Percentiles rank a stretch among this genome's conserved stretches.
Conservation (phyloP, 2,797 vertebrate genomes). For the Menidia menidia region DNA sequence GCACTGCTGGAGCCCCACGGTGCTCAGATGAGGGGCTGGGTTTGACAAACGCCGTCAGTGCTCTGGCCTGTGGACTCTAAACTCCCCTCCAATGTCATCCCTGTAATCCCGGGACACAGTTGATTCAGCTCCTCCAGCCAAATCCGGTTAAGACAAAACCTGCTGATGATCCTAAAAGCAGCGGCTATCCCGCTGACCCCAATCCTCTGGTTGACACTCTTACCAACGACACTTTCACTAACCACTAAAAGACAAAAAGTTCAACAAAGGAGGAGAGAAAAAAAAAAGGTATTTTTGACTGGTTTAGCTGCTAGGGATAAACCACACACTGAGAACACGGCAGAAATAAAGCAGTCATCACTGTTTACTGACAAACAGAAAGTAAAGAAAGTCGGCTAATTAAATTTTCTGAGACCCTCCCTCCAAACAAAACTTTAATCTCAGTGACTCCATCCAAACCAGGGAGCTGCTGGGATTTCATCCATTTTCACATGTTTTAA, state of each 20-base stretch:
- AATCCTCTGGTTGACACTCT: conserved; percentile 77
- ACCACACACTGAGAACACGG: neutral
- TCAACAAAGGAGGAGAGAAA: conserved; percentile 9
- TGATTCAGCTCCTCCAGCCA: conserved; percentile 87
- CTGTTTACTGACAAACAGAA: neutral
- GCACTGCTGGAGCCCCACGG: conserved; percentile 40
- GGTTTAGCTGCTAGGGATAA: neutral
- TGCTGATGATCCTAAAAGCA: conserved; percentile 87
- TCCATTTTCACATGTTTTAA: neutral
- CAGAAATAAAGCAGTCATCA: neutral
- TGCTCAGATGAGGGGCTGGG: conserved; percentile 41
- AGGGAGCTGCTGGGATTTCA: neutral
- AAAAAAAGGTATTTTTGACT: neutral
- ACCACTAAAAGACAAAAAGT: conserved; percentile 26
- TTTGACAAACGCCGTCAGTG: conserved; percentile 46
- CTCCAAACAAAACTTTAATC: neutral
- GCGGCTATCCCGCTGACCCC: conserved; percentile 85
- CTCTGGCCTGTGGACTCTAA: conserved; percentile 71
- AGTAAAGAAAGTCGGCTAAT: conserved; percentile 1
- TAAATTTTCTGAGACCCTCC: conserved; percentile 1
- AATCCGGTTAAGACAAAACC: conserved; percentile 95
- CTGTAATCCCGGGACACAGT: conserved; percentile 88
- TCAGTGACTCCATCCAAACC: neutral
- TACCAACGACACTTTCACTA: conserved; percentile 75
- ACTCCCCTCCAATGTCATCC: conserved; percentile 84